A percentile compares a stretch with the other conserved stretches of the same genome.
Conservation (phyloP, 2,888 invertebrate species). For the Sipha maydis region DNA sequence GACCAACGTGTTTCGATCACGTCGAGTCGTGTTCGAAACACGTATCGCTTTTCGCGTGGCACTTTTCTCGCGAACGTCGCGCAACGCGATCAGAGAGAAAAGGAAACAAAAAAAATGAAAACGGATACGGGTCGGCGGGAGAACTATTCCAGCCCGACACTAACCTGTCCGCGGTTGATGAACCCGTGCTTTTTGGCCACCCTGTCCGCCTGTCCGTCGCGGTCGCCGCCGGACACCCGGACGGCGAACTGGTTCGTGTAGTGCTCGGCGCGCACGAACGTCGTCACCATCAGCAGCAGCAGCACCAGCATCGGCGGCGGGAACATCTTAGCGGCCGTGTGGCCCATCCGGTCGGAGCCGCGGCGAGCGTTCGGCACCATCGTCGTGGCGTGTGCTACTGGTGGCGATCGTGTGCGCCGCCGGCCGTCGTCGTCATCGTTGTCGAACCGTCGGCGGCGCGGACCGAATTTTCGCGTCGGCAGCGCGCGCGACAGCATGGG, state of each 20-base stretch:
- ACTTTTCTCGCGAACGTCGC: too few species aligned
- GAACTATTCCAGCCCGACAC: background rate
- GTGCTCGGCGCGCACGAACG: background rate
- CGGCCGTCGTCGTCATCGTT: background rate
- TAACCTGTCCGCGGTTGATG: constrained; percentile 57
- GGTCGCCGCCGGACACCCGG: constrained; percentile 17
- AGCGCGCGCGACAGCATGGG: background rate
- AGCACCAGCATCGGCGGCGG: background rate
- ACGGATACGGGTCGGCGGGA: too few species aligned
- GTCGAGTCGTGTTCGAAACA: too few species aligned
- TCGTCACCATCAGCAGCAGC: background rate
- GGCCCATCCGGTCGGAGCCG: background rate
- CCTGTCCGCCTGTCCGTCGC: constrained; percentile 31
- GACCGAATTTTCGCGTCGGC: background rate
- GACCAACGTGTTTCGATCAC: too few species aligned
- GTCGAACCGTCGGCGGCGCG: background rate
- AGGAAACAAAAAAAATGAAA: too few species aligned
- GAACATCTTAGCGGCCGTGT: background rate
- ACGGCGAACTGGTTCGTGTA: constrained; percentile 60
- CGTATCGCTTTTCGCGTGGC: too few species aligned
- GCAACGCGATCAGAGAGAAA: too few species aligned
- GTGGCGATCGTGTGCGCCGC: constrained; percentile 27
- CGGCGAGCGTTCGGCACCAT: constrained; percentile 34
- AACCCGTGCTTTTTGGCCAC: constrained; percentile 52
- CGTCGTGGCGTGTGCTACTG: constrained; percentile 56